These are phyloP conservation scores for Lasioglossum leucozonium DNA, from an alignment of 2,888 invertebrate genomes.

Conservation along the genomic window DNA sequence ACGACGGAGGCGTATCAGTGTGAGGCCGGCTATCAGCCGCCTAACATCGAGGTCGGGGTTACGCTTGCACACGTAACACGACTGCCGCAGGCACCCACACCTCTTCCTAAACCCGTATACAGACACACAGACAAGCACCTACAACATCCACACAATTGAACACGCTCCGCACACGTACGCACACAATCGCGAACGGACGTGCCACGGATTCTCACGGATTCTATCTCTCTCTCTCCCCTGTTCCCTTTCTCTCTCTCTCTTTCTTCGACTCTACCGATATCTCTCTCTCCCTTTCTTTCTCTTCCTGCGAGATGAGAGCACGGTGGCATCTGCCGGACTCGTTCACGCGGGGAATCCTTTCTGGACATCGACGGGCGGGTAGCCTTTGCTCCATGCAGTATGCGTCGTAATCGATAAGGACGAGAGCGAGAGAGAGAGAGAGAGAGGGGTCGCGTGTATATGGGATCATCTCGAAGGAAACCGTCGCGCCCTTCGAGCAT, in stretches of 20 bases:
- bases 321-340: slow-evolving; percentile 40
- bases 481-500: slow-evolving; percentile 51
- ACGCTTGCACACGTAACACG: slow-evolving; percentile 71
- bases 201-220: slow-evolving; percentile 51
- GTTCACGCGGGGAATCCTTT: slow-evolving; percentile 50
- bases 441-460: slow-evolving; percentile 53
- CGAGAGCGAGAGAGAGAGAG: slow-evolving; percentile 39
- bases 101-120: slow-evolving; percentile 31
- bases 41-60: slow-evolving; percentile 80
- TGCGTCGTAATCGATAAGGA: slow-evolving; percentile 76
- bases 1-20: slow-evolving; percentile 77
- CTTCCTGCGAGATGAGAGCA: not conserved
- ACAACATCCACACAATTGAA: slow-evolving; percentile 3
- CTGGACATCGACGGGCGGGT: slow-evolving; percentile 54
- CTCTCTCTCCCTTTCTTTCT: not conserved
- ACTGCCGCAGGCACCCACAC: slow-evolving; percentile 64
- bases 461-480: slow-evolving; percentile 60
- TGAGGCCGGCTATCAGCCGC: slow-evolving; percentile 84
- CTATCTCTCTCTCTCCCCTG: not conserved
- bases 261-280: not conserved
- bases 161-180: slow-evolving; percentile 26
- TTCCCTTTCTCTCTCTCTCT: too few species aligned
- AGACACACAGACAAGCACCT: not conserved
- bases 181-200: slow-evolving; percentile 39
- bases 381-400: slow-evolving; percentile 65